A percentile compares a stretch with the other conserved stretches of the same genome.
phyloP scores from a whole-genome alignment of 2,113 vertebrate species.

The Megaceryle maxima region DNA sequence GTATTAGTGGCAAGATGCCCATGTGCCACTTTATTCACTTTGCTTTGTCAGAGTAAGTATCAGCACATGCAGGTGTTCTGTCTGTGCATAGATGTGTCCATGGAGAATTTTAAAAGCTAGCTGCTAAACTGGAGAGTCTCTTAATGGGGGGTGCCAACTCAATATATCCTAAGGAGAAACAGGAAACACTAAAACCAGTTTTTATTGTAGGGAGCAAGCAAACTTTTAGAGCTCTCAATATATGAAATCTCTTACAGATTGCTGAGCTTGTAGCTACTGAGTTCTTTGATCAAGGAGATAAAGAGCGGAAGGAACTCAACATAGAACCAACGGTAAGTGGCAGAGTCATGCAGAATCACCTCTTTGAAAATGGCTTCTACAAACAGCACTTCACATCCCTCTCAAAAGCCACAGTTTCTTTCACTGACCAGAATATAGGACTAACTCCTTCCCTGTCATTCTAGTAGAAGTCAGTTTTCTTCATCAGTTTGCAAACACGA shows the following conservation, averaged over 20 bases:
- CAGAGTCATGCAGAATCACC: not conserved
- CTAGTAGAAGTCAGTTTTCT: not conserved
- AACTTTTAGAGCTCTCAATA: not conserved
- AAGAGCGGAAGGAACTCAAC: conserved; percentile 92
- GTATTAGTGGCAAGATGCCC: not conserved
- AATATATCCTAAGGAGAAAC: not conserved
- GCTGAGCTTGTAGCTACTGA: conserved; percentile 95
- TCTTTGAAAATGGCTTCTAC: not conserved
- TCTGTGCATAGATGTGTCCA: not conserved
- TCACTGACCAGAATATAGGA: not conserved
- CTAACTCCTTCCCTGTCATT: not conserved
- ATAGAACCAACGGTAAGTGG: conserved; percentile 92
- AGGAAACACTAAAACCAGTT: not conserved
- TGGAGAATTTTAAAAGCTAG: not conserved
- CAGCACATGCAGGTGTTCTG: not conserved
- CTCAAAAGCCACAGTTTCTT: not conserved
- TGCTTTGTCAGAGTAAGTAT: not conserved
- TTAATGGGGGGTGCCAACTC: not conserved
- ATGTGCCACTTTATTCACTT: not conserved
- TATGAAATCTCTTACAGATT: conserved; percentile 79
- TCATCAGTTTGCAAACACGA: not conserved
- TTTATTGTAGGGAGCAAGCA: not conserved
- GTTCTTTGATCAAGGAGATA: conserved; percentile 98
- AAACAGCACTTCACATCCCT: not conserved
- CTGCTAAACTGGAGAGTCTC: not conserved